phyloP scores from a whole-genome alignment of 2,797 vertebrate species.

The Clarias fuscus region DNA sequence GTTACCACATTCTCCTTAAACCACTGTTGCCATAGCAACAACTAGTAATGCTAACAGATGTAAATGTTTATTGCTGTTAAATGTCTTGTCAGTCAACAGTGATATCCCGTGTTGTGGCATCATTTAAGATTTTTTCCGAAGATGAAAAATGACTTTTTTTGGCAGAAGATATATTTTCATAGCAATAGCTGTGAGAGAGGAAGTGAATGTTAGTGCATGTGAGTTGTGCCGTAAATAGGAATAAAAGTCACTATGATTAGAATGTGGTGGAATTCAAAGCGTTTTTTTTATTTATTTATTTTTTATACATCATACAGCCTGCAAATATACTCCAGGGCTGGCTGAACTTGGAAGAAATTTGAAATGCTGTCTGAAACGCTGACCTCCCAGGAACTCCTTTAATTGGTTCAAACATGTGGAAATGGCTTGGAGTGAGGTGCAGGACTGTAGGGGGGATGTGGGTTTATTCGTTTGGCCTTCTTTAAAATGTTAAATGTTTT shows the following conservation, averaged over 20 bases:
- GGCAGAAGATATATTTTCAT: neutral
- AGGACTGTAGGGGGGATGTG: too few relatives aligned
- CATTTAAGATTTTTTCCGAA: neutral
- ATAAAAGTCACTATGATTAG: neutral
- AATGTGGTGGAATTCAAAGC: neutral
- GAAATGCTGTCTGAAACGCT: too few relatives aligned
- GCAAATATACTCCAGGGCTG: neutral
- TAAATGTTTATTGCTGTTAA: neutral
- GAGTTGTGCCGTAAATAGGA: neutral
- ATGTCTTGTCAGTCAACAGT: neutral
- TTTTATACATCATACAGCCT: neutral
- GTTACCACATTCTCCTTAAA: neutral
- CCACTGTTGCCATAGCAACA: neutral
- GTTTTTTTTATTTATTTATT: neutral
- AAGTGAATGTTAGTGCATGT: neutral
- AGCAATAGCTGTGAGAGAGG: neutral
- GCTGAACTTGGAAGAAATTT: neutral
- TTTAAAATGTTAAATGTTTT: too few relatives aligned
- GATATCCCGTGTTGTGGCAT: neutral
- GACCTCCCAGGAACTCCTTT: too few relatives aligned
- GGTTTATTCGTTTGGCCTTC: too few relatives aligned
- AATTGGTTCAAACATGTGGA: too few relatives aligned
- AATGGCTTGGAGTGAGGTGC: too few relatives aligned
- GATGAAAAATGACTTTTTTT: neutral
- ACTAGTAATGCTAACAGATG: neutral